Evolutionary conservation across 2,797 vertebrate species (phyloP).

Genomic region (Thalassophryne amazonica): DNA sequence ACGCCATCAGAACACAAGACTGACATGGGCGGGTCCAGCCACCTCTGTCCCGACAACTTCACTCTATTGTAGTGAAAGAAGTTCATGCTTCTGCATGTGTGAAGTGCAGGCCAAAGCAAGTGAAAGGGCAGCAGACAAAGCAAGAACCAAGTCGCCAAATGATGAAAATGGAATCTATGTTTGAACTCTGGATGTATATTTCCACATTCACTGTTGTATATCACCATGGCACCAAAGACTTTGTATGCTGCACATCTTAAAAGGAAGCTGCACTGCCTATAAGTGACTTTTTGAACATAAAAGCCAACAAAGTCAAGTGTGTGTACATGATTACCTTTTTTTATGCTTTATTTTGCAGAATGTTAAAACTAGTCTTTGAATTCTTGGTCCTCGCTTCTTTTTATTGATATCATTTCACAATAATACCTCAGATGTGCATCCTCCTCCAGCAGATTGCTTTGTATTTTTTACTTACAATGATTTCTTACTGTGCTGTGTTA

Average conservation of each 20-base stretch:
- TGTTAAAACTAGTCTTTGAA: conserved; percentile 24
- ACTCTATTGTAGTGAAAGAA: conserved; percentile 42
- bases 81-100: background rate
- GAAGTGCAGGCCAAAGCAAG: background rate
- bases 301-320: background rate
- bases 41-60: conserved; percentile 49
- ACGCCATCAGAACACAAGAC: conserved; percentile 42
- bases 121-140: background rate
- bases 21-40: conserved; percentile 37
- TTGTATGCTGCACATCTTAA: conserved; percentile 3
- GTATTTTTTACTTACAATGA: conserved; percentile 62
- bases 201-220: conserved; percentile 4
- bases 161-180: background rate
- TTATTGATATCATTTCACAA: conserved; percentile 7
- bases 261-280: background rate
- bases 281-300: conserved; percentile 24
- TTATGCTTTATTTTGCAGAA: conserved; percentile 28
- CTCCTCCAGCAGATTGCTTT: background rate
- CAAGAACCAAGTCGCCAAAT: conserved; percentile 5
- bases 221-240: conserved; percentile 7
- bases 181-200: conserved; percentile 4
- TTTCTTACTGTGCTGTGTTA: conserved; percentile 17
- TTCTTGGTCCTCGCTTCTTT: conserved; percentile 9
- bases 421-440: conserved; percentile 18
- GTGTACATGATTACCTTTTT: background rate